Evolutionary conservation across 2,888 invertebrate genomes (phyloP).

Genomic region (Caenorhabditis zanzibari): DNA sequence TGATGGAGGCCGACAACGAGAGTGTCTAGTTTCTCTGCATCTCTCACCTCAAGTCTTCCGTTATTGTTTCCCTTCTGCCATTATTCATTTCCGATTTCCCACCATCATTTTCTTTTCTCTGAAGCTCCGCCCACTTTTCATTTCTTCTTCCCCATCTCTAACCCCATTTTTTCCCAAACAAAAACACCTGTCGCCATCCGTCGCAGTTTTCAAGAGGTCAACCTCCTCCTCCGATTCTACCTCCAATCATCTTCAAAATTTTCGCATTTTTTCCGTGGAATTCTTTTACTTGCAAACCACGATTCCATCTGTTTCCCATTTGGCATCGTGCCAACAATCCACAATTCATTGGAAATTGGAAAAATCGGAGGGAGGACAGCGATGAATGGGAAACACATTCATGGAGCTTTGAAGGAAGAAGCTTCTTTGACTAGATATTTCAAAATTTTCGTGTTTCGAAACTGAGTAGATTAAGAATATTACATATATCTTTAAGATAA

Average conservation of each 20-base stretch:
- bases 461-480: conserved; percentile 6
- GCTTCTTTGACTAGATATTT: background rate
- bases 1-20: too few relatives aligned
- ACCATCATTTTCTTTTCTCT: conserved; percentile 15
- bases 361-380: background rate
- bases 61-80: background rate
- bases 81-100: conserved; percentile 23
- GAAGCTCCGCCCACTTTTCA: conserved; percentile 9
- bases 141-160: background rate
- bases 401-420: background rate
- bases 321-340: conserved; percentile 36
- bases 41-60: background rate
- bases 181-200: conserved; percentile 43
- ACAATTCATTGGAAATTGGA: conserved; percentile 39
- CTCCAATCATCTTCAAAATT: conserved; percentile 15
- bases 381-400: conserved; percentile 38
- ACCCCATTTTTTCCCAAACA: conserved; percentile 4
- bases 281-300: conserved; percentile 21
- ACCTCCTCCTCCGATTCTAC: background rate
- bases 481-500: background rate
- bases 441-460: conserved; percentile 1
- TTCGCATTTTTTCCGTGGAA: background rate
- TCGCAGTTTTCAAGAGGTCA: conserved; percentile 31
- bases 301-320: conserved; percentile 57
- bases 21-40: background rate